Evolutionary conservation across 2,888 invertebrate species (phyloP).

Genomic region (Smittia aterrima): DNA sequence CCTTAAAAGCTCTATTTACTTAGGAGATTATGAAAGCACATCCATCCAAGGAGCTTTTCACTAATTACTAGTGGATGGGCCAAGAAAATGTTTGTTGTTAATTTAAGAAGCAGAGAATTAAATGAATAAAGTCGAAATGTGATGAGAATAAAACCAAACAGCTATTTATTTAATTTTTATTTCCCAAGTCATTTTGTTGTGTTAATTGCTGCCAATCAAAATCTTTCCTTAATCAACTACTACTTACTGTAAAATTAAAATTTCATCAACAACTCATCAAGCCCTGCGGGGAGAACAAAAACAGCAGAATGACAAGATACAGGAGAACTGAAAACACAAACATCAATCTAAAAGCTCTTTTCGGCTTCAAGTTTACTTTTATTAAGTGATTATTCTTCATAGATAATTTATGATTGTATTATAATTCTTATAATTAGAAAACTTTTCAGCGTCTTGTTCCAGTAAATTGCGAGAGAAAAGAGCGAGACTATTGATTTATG

Average conservation of each 20-base stretch:
- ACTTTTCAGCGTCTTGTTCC: neutral
- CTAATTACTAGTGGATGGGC: neutral
- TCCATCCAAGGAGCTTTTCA: neutral
- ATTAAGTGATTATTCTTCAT: conserved; percentile 17
- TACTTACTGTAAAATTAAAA: too few species aligned
- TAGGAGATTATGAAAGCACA: neutral
- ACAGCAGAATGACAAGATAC: too few species aligned
- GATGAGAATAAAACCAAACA: neutral
- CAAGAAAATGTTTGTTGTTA: neutral
- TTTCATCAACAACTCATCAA: too few species aligned
- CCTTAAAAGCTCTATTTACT: neutral
- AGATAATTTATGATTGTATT: conserved; percentile 23
- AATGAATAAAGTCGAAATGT: neutral
- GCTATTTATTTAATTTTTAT: too few species aligned
- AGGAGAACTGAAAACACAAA: too few species aligned
- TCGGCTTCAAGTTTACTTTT: neutral
- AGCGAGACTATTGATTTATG: neutral
- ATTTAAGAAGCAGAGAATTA: neutral
- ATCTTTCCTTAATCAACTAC: too few species aligned
- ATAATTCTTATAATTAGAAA: neutral
- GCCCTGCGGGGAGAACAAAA: too few species aligned
- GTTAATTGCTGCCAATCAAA: too few species aligned
- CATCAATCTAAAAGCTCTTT: neutral
- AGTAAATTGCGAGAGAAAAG: neutral
- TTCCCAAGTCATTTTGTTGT: too few species aligned